Base-by-base conservation (phyloP, 1,140 invertebrate genomes). In the Arion vulgaris region DNA sequence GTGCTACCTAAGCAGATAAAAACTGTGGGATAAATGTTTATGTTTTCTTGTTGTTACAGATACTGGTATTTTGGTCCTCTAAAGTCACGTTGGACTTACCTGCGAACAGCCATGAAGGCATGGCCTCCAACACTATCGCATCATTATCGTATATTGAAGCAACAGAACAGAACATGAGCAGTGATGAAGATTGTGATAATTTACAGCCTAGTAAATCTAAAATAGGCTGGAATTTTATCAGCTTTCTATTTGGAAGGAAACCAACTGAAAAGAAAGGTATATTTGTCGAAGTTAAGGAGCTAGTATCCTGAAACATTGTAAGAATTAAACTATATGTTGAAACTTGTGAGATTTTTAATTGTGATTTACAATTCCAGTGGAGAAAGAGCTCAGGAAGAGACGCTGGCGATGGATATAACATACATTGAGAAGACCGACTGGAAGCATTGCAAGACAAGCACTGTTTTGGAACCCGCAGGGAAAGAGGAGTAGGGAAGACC, bases 51-150 rank as follows among this genome's bases (percentile, higher is more conserved):
- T 76, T 74, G 81, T 81, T 81, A 38, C 80, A 92, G 91, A 90
- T 98, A 97, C 91, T 98, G 97, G 97, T 96, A 97, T 86, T 96
- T 95, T 93, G 96, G 96, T 39, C 91, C 93, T 4, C 90, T 97
- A 0, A 94, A 95, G 91, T 95, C 95, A 68, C 95, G 95, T 87
- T 94, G 94, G 71, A 94, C 95, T 26, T 96, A 95, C 87, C 94
- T 96, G 0, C 68, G 87, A 80, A 95, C 95, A 90, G 95, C 95
- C 0, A 95, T 95, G 85, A 96, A 95, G 41, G 84, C 84, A 93
- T 93, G 87, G 89, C 94, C 82, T 95, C 95, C 95, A 92, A 95
- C 80, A 94, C 95, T 90, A 93, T 95, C 89, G 95, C 95, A 9
- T 91, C 94, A 7, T 90, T 98, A 26, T 93, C 94, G 71, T 98